These are phyloP conservation scores for Lampris incognitus DNA, from an alignment of 2,113 vertebrate species.

Conservation along the genomic window DNA sequence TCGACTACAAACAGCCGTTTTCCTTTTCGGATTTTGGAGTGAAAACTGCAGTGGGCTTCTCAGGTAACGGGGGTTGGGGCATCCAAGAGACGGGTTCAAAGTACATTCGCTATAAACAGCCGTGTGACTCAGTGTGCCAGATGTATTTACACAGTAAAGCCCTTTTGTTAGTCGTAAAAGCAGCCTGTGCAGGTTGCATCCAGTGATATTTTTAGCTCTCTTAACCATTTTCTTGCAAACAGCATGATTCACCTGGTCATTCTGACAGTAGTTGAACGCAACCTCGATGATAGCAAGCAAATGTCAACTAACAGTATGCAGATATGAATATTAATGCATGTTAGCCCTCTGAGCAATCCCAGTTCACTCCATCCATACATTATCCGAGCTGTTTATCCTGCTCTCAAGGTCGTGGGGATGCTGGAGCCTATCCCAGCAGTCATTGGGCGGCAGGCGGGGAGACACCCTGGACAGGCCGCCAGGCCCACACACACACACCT, in stretches of 20 bases:
- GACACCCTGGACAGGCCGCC: too few relatives aligned
- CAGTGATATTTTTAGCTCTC: constrained; percentile 43
- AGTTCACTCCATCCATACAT: too few relatives aligned
- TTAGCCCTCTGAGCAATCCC: too few relatives aligned
- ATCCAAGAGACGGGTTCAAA: constrained; percentile 65
- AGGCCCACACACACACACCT: too few relatives aligned
- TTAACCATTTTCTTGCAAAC: constrained; percentile 41
- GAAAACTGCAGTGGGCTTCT: background rate
- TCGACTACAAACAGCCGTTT: too few relatives aligned
- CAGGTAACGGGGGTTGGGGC: background rate
- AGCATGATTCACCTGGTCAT: constrained; percentile 3
- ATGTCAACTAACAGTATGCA: too few relatives aligned
- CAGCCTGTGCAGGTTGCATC: constrained; percentile 43
- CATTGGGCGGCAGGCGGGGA: too few relatives aligned
- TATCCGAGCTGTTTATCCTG: too few relatives aligned
- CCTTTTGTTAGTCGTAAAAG: constrained; percentile 32
- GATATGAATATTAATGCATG: too few relatives aligned
- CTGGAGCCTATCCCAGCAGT: too few relatives aligned
- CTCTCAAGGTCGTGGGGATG: too few relatives aligned
- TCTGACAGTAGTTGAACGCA: constrained; percentile 2
- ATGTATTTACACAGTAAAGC: constrained; percentile 71
- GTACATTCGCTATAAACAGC: constrained; percentile 62
- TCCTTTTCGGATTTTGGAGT: background rate
- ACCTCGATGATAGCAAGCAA: background rate
- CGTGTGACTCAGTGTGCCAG: constrained; percentile 56